Evolutionary conservation across 2,113 vertebrate species (phyloP), one percentile per base, ranked within the genome.

Genomic region (Trogon surrucura): DNA sequence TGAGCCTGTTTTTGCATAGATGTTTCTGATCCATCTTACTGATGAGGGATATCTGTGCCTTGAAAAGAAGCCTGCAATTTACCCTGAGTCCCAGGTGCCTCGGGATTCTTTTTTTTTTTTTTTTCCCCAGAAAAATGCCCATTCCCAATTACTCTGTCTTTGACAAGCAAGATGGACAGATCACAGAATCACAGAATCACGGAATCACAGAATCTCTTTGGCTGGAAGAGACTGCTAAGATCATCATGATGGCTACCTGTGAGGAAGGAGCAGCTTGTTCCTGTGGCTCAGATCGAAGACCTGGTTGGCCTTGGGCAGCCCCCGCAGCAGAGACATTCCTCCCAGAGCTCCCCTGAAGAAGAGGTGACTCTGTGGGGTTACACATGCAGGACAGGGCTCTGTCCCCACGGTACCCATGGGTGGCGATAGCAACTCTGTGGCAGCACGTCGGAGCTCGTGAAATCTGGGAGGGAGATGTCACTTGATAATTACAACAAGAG

Each of bases 81-180:
- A 38, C 18, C 21, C 22, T 29, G 26, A 23, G 14, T 73, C 20
- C 36, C 47, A 45, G 6, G n/a, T 48, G 41, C 10, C 18, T 87
- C 50, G 5, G 0, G 1, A 45, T 20, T 70, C 36, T 36, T 36
- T 36, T 36, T 36, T 36, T 36, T 36, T 36, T 38, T 34, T 12
- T 38, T 47, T 5, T 5, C 29, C 13, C 21, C 17, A 30, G 50
- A 57, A 87, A 69, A 62, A 23, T 47, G 16, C 29, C 36, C 19
- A 2, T 15, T 51, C 30, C 21, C 19, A 48, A 10, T 34, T 2
- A 0, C n/a, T 62, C 74, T 57, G 32, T 45, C 41, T 53, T 34
- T 50, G 51, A 5, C 0, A 0, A 78, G 16, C 0, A 1, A 79
- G 64, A 18, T 15, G 57, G 36, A 57, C 36, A 36, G 36, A 36